Evolutionary conservation across 2,113 vertebrate species (phyloP).

Genomic region (Tringa solitaria): DNA sequence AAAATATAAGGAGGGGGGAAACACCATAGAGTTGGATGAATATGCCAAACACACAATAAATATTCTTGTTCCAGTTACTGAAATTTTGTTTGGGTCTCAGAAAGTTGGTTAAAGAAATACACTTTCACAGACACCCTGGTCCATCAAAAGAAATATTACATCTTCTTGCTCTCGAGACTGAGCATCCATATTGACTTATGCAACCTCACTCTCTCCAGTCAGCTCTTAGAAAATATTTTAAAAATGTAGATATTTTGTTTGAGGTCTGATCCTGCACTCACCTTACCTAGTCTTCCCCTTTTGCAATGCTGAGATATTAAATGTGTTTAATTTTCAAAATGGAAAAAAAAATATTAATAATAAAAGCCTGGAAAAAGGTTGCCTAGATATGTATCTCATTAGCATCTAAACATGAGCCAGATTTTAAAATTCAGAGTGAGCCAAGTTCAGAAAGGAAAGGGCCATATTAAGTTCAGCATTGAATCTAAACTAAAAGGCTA

Average conservation of each 20-base stretch:
- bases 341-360: background rate
- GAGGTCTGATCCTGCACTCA: background rate
- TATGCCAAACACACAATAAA: background rate
- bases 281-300: background rate
- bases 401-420: background rate
- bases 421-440: background rate
- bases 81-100: background rate
- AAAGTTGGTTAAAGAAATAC: background rate
- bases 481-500: background rate
- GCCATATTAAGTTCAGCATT: background rate
- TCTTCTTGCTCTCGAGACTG: background rate
- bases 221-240: background rate
- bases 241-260: background rate
- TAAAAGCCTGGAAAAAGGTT: background rate
- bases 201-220: background rate
- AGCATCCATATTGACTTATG: background rate
- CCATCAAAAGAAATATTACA: background rate
- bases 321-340: background rate
- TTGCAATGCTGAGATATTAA: background rate
- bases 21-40: background rate
- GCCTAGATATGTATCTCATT: background rate
- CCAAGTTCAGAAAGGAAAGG: background rate
- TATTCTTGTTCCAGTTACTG: background rate
- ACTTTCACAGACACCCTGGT: background rate
- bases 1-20: background rate